These are phyloP conservation scores for Temnothorax longispinosus DNA, from an alignment of 1,140 invertebrate genomes.

Conservation along the genomic window DNA sequence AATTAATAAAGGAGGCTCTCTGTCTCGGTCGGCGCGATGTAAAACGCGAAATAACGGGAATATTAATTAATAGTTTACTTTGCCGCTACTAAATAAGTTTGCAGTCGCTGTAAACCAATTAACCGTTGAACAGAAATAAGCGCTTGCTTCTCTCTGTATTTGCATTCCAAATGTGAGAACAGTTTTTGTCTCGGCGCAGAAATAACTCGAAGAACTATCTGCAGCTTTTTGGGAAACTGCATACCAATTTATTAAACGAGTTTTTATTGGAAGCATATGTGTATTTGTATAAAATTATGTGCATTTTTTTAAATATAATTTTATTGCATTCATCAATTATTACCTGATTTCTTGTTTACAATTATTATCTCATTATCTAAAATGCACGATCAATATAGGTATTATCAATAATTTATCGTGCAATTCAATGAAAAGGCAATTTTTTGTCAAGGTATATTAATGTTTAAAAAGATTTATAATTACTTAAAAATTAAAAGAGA, in stretches of 20 bases:
- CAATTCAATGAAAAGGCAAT: background rate
- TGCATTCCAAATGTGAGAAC: slow-evolving; percentile 51
- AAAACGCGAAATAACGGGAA: slow-evolving; percentile 21
- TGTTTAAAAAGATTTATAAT: slow-evolving; percentile 8
- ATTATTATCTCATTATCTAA: background rate
- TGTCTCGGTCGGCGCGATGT: background rate
- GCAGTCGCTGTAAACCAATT: slow-evolving; percentile 39
- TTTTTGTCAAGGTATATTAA: background rate
- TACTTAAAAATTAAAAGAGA: slow-evolving; percentile 14
- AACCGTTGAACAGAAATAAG: slow-evolving; percentile 41
- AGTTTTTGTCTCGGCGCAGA: slow-evolving; percentile 18
- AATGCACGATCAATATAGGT: background rate
- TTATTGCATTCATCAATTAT: background rate
- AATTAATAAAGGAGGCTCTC: slow-evolving; percentile 35
- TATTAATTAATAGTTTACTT: slow-evolving; percentile 56
- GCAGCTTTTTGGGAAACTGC: background rate
- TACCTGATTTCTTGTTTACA: background rate
- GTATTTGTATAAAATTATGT: background rate
- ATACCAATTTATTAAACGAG: background rate
- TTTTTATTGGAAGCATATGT: too few species aligned
- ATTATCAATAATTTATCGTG: background rate
- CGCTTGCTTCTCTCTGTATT: background rate
- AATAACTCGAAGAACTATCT: slow-evolving; percentile 35
- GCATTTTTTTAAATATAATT: background rate
- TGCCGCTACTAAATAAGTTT: slow-evolving; percentile 41